These are phyloP conservation scores for zebrafish (Danio rerio) DNA, from an alignment of 2,113 vertebrate genomes.

Conservation along the genomic window DNA sequence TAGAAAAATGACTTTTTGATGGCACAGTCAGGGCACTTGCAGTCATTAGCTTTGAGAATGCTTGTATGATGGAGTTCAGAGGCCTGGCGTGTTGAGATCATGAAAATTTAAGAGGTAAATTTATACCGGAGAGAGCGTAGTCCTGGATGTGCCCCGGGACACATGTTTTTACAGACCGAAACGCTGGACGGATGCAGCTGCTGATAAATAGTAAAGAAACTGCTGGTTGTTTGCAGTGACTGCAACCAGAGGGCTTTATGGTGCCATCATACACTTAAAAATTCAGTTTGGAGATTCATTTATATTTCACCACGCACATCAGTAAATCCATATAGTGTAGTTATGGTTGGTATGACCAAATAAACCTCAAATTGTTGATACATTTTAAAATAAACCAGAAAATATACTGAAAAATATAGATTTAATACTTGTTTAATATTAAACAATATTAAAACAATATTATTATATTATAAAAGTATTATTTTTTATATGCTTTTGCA, in stretches of 20 bases:
- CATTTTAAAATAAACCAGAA: too few species aligned
- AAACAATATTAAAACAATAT: too few species aligned
- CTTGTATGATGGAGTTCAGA: slow-evolving; percentile 80
- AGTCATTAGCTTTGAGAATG: slow-evolving; percentile 84
- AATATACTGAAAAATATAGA: too few species aligned
- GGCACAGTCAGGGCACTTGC: slow-evolving; percentile 76
- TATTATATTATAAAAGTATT: too few species aligned
- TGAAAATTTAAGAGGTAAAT: slow-evolving; percentile 93
- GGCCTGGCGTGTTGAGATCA: slow-evolving; percentile 86
- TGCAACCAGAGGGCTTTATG: slow-evolving; percentile 11
- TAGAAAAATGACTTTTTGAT: slow-evolving; percentile 85
- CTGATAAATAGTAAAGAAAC: slow-evolving; percentile 86
- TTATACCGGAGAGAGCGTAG: slow-evolving; percentile 80
- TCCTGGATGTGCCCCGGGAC: slow-evolving; percentile 76
- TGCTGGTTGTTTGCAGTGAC: slow-evolving; percentile 69
- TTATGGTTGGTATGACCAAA: background rate
- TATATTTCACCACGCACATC: slow-evolving; percentile 15
- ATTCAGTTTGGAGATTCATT: slow-evolving; percentile 50
- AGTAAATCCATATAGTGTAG: background rate
- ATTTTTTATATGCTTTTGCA: too few species aligned
- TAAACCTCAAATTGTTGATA: background rate
- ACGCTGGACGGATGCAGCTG: slow-evolving; percentile 77
- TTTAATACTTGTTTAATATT: too few species aligned
- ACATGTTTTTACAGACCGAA: slow-evolving; percentile 77
- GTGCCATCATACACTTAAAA: slow-evolving; percentile 47